Base-by-base conservation (phyloP, 2,797 vertebrate genomes). In the Scyliorhinus canicula region DNA sequence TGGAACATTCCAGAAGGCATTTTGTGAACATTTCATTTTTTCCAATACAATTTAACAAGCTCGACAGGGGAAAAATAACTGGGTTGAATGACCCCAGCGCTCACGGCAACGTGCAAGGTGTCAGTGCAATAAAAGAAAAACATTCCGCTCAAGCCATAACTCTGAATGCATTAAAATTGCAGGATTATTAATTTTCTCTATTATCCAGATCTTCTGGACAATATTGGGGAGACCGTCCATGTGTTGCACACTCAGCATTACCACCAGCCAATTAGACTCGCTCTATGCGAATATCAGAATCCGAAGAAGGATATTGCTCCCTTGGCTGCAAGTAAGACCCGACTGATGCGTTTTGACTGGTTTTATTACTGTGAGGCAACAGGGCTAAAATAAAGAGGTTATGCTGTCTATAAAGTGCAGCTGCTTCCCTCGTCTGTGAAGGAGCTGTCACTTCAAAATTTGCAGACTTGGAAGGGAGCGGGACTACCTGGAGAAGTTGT, bases 131-230 rank as follows among this genome's bases (percentile, higher is more conserved):
- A 11, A 91, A 91, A 65, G 11, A 91, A 91, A 65, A 26, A 21
- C 7, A 65, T 26, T 44, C n/a, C 40, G 60, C 57, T 44, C 44
- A 91, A 91, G 57, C 88, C 88, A 91, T 91, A 91, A 91, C 88
- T 91, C 57, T 65, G n/a, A 91, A 63, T 91, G 40, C 88, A 91
- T 91, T 91, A 91, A 91, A 65, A 91, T 65, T 60, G 11, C 11
- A 91, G 57, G 88, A 63, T 65, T 91, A 91, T 91, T 91, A 91
- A 65, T 65, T 91, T 44, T 44, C 57, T 91, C 60, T 12, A 40
- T 65, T 65, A 91, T 91, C 65, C 88, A 65, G 88, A 91, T 44
- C 7, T 65, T 91, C 88, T 65, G 60, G 60, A 65, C 57, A 91
- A 44, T 91, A 91, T 91, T 91, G 88, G 40, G n/a, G 24, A 44